phyloP scores from a whole-genome alignment of 2,797 vertebrate species.

The Erethizon dorsatum region DNA sequence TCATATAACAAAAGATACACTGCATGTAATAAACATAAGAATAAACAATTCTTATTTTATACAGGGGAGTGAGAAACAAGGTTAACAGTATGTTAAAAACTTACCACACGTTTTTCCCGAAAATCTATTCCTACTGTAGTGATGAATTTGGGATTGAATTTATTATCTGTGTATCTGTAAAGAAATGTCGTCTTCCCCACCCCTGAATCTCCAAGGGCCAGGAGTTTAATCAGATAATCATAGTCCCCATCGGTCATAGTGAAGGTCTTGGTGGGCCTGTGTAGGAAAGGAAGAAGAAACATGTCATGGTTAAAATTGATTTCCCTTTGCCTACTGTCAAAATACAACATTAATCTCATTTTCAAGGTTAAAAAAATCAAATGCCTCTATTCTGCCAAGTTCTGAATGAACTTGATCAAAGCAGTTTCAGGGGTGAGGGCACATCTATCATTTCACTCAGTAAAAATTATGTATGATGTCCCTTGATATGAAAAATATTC shows the following conservation, averaged over 20 bases:
- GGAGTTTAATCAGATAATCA: conserved; percentile 97
- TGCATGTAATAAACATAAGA: neutral
- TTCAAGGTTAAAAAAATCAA: neutral
- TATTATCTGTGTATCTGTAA: conserved; percentile 96
- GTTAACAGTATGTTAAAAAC: conserved; percentile 75
- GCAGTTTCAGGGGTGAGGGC: neutral
- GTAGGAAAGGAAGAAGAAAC: neutral
- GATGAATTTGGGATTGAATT: conserved; percentile 98
- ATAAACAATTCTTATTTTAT: conserved; percentile 17
- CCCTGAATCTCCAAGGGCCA: conserved; percentile 96
- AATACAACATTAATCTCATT: neutral
- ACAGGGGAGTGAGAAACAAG: neutral
- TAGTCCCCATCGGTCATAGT: conserved; percentile 98
- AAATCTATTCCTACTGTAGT: conserved; percentile 98
- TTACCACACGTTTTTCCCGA: conserved; percentile 98
- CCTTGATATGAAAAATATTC: neutral
- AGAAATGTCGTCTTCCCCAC: conserved; percentile 96
- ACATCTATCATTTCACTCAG: neutral
- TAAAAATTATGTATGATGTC: neutral
- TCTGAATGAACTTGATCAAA: conserved; percentile 11
- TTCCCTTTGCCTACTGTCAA: neutral
- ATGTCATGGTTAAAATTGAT: neutral
- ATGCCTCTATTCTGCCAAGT: conserved; percentile 3
- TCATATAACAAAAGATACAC: conserved; percentile 52
- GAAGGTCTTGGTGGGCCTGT: conserved; percentile 91